A percentile compares a stretch with the other conserved stretches of the same genome.
phyloP scores from a whole-genome alignment of 2,113 vertebrate genomes.

The Corydoras sp. region DNA sequence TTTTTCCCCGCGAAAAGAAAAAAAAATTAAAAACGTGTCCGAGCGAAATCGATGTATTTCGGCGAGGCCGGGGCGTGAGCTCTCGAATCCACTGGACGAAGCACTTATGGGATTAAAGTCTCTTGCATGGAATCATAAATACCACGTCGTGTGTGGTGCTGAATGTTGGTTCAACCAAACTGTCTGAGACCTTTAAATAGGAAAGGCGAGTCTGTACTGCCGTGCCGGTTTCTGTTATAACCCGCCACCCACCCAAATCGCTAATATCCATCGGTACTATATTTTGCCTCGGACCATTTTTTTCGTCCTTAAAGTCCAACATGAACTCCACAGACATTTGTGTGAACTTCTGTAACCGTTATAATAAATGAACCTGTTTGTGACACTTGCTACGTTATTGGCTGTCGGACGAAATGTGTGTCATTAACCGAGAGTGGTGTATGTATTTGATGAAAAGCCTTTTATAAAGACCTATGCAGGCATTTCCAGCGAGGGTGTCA shows the following conservation, averaged over 20 bases:
- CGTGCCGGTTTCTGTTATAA: conserved; percentile 32
- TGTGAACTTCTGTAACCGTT: conserved; percentile 32
- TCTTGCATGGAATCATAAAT: conserved; percentile 31
- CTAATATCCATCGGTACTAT: conserved; percentile 34
- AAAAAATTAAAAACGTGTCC: conserved; percentile 46
- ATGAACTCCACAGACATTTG: conserved; percentile 18
- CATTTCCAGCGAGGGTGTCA: conserved; percentile 31
- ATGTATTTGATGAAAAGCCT: neutral
- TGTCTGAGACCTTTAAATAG: conserved; percentile 41
- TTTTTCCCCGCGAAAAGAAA: conserved; percentile 32
- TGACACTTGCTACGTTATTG: conserved; percentile 24
- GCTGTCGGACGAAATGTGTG: conserved; percentile 13
- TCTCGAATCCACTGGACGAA: conserved; percentile 14
- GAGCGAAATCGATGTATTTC: conserved; percentile 31
- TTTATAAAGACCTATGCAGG: conserved; percentile 33
- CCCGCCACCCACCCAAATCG: conserved; percentile 41
- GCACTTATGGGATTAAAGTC: conserved; percentile 13
- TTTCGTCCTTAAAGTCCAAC: conserved; percentile 28
- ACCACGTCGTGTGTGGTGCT: conserved; percentile 39
- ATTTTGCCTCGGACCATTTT: conserved; percentile 34
- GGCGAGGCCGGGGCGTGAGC: conserved; percentile 10
- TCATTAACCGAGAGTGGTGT: conserved; percentile 26
- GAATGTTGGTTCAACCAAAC: conserved; percentile 39
- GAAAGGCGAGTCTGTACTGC: conserved; percentile 41
- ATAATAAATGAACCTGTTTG: conserved; percentile 32